Percentiles rank a stretch among this genome's conserved stretches.
These are phyloP conservation scores for Reinhardtius hippoglossoides DNA, from an alignment of 2,113 vertebrate genomes.

Conservation along the genomic window DNA sequence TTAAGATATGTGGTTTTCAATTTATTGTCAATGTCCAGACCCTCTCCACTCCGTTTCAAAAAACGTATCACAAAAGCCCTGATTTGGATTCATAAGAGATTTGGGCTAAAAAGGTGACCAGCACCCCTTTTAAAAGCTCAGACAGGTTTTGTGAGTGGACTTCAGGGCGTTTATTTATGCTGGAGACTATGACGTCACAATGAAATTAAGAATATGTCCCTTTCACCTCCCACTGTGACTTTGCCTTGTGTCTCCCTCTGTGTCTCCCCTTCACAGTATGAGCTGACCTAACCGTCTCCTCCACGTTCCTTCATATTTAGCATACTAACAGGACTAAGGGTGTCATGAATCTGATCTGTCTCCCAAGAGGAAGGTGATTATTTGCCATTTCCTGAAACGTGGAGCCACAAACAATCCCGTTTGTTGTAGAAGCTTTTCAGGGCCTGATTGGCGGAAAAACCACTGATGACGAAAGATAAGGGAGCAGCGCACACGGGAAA, in stretches of 20 bases:
- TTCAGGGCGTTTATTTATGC: neutral
- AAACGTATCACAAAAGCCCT: too few species aligned
- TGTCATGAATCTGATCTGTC: neutral
- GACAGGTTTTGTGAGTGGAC: neutral
- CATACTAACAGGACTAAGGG: neutral
- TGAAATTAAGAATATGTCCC: neutral
- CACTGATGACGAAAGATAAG: slow-evolving; percentile 32
- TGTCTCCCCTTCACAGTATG: neutral
- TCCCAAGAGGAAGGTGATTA: neutral
- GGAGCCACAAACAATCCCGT: neutral
- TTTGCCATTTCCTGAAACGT: neutral
- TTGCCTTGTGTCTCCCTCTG: neutral
- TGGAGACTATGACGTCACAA: neutral
- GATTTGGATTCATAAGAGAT: neutral
- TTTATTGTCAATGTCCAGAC: neutral
- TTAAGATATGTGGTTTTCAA: too few species aligned
- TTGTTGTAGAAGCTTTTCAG: neutral
- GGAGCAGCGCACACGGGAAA: slow-evolving; percentile 23
- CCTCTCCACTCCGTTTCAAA: too few species aligned
- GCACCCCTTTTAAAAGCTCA: neutral
- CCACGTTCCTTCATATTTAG: neutral
- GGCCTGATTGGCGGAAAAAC: slow-evolving; percentile 11
- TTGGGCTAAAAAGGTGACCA: too few species aligned
- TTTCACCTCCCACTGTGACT: neutral
- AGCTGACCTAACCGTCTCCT: neutral